phyloP scores from a whole-genome alignment of 2,113 vertebrate species.

The Gymnogyps californianus region DNA sequence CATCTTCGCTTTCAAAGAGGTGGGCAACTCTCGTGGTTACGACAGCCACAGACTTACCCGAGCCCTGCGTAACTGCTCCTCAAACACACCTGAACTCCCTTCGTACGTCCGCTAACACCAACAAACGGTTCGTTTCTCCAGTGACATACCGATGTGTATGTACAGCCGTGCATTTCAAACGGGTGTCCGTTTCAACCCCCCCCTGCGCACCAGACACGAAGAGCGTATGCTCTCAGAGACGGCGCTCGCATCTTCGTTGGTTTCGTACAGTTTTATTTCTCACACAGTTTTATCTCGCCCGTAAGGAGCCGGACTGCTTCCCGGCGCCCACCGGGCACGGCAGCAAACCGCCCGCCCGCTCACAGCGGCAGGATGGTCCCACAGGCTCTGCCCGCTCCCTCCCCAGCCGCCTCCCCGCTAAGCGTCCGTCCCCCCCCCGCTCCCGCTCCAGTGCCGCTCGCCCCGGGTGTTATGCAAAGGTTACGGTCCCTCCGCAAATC shows the following conservation, averaged over 20 bases:
- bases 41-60: fast-evolving
- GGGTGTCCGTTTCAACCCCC: fast-evolving
- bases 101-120: fast-evolving
- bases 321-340: background rate
- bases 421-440: background rate
- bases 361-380: background rate
- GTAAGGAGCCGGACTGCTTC: background rate
- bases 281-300: fast-evolving
- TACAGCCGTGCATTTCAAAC: background rate
- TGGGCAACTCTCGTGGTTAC: fast-evolving
- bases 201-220: background rate
- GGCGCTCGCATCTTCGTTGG: background rate
- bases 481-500: constrained; percentile 52
- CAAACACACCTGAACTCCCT: background rate
- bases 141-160: fast-evolving
- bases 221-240: background rate
- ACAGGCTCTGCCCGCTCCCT: background rate
- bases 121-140: fast-evolving
- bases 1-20: background rate
- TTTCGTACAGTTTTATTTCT: background rate
- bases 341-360: background rate
- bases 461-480: constrained; percentile 55
- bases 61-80: background rate
- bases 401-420: background rate
- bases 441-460: background rate